A percentile compares a stretch with the other conserved stretches of the same genome.
These are phyloP conservation scores for Stomatorhinus ivindoensis DNA, from an alignment of 2,113 vertebrate species.

Conservation along the genomic window DNA sequence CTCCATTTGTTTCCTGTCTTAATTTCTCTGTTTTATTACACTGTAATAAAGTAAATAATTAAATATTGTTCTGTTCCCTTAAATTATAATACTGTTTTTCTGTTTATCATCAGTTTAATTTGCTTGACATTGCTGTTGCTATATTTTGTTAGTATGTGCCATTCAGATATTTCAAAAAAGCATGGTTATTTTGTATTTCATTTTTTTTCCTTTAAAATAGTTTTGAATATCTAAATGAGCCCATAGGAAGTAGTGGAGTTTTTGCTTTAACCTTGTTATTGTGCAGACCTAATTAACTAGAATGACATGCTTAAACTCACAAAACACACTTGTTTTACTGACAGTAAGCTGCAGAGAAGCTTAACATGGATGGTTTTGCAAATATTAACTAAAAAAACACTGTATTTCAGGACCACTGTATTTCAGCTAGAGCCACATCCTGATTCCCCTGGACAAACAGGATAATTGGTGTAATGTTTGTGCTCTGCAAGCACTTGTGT, in stretches of 20 bases:
- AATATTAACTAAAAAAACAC: neutral
- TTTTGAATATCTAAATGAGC: neutral
- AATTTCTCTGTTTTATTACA: neutral
- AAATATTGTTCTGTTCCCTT: neutral
- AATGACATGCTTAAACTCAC: neutral
- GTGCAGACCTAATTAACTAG: neutral
- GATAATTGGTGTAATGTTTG: constrained; percentile 2
- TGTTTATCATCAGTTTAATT: neutral
- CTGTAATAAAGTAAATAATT: neutral
- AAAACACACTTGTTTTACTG: neutral
- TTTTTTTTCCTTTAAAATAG: neutral
- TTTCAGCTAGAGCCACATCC: neutral
- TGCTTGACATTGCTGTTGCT: neutral
- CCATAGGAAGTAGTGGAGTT: neutral
- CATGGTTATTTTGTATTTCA: neutral
- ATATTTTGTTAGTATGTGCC: neutral
- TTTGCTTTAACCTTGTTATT: neutral
- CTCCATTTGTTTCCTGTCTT: neutral
- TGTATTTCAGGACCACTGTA: neutral
- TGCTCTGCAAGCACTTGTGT: neutral
- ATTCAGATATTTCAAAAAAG: neutral
- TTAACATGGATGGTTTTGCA: neutral
- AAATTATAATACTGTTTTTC: neutral
- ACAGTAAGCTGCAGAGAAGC: neutral
- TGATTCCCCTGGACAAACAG: neutral